These are phyloP conservation scores for Gouania willdenowi DNA, from an alignment of 2,797 vertebrate genomes.

Conservation along the genomic window DNA sequence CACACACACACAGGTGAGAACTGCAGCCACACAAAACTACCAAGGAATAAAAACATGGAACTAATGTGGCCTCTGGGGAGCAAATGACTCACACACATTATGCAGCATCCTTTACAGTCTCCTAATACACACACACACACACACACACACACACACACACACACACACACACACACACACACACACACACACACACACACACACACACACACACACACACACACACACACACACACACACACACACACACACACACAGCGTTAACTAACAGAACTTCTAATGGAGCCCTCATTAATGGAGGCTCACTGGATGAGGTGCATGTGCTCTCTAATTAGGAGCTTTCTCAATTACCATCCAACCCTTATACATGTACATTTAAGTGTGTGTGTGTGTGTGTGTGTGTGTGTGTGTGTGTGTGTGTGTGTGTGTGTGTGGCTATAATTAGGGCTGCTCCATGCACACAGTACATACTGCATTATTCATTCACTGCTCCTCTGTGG, in stretches of 20 bases:
- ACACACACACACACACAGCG: constrained; percentile 18
- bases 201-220: background rate
- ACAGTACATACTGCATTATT: constrained; percentile 43
- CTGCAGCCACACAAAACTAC: too few relatives aligned
- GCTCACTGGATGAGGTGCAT: constrained; percentile 27
- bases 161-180: too few relatives aligned
- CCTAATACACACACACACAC: too few relatives aligned
- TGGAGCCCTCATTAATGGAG: constrained; percentile 40
- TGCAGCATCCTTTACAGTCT: too few relatives aligned
- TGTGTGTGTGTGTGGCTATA: constrained; percentile 22
- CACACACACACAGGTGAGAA: too few relatives aligned
- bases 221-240: constrained; percentile 3
- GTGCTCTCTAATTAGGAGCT: constrained; percentile 51
- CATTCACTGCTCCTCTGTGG: constrained; percentile 18
- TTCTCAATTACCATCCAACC: constrained; percentile 26
- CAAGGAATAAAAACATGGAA: too few relatives aligned
- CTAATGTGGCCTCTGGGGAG: too few relatives aligned
- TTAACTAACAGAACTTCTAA: constrained; percentile 54
- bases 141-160: too few relatives aligned
- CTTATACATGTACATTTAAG: background rate
- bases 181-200: too few relatives aligned
- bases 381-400: background rate
- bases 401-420: background rate
- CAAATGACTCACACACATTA: too few relatives aligned
- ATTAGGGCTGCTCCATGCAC: constrained; percentile 39